Base-by-base conservation (phyloP, 2,888 invertebrate genomes). In the Neoitamus cyanurus region DNA sequence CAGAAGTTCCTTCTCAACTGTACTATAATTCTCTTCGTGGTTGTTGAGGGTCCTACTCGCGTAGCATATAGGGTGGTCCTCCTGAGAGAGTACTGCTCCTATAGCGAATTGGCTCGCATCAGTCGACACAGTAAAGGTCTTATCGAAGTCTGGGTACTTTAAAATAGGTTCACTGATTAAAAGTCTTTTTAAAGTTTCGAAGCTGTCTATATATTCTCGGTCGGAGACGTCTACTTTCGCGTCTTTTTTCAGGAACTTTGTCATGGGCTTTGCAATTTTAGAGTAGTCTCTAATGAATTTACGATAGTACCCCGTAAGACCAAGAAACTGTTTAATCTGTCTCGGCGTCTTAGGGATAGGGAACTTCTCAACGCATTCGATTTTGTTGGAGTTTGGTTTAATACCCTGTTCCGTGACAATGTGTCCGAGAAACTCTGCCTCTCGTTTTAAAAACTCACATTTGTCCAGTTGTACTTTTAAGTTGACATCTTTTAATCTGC, bases 401-500 rank as follows among this genome's bases (percentile, higher is more conserved):
- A 86, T 36, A 13, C 85, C 86, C 20, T 85, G 75, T 9, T n/a
- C n/a, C 28, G 87, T 86, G 6, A 86, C n/a, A 9, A 86, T 42
- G 68, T 86, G 85, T 0, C 87, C 86, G n/a, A 87, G 77, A 36
- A 75, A 87, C 73, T 85, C 82, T 5, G 86, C 85, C 42, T 85
- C 68, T 83, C 80, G 84, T 2, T 20, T 37, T 9, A 86, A 48
- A 72, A 86, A 86, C n/a, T 68, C 83, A 36, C 84, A 86, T 84
- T 87, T 87, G 31, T 86, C 84, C n/a, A 85, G 15, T 78, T 86
- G 86, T 7, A 87, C 58, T 78, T 86, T 86, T 25, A 58, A 20
- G 28, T 80, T 80, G 7, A 58, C 58, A 31, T 58, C 58, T 7
- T 42, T 25, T 46, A 87, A 69, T 68, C n/a, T n/a, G n/a, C 30